Percentiles rank a stretch among this genome's conserved stretches.
phyloP scores from a whole-genome alignment of 2,113 vertebrate species.

The Dryoscopus gambensis region DNA sequence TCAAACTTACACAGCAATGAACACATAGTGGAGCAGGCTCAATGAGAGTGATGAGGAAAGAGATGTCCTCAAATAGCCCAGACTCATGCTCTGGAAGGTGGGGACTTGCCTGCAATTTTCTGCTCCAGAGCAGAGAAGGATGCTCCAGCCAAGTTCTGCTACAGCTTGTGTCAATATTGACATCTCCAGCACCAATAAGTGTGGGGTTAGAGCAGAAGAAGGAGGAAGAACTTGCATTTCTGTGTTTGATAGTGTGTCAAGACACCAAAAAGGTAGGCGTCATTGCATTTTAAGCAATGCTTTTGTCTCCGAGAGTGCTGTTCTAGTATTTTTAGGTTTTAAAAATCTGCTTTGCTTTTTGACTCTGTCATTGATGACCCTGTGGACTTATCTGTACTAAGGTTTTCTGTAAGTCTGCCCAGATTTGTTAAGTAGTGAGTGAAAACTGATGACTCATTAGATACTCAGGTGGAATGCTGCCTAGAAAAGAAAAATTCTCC shows the following conservation, averaged over 20 bases:
- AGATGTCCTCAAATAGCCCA: neutral
- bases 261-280: neutral
- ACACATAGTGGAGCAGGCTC: neutral
- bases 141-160: neutral
- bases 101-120: neutral
- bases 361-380: neutral
- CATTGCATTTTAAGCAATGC: neutral
- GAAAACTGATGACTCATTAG: neutral
- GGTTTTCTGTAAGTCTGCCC: neutral
- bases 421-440: neutral
- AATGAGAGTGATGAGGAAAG: neutral
- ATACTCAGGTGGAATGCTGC: neutral
- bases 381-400: neutral
- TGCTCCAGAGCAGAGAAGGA: neutral
- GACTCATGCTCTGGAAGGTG: neutral
- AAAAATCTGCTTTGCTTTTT: neutral
- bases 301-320: neutral
- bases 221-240: neutral
- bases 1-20: neutral
- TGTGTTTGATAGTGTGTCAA: neutral
- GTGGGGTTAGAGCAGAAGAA: neutral
- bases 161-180: neutral
- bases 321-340: neutral
- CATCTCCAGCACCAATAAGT: neutral
- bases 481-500: neutral